Conservation (phyloP, 2,113 vertebrate species). For the Lagopus leucura region DNA sequence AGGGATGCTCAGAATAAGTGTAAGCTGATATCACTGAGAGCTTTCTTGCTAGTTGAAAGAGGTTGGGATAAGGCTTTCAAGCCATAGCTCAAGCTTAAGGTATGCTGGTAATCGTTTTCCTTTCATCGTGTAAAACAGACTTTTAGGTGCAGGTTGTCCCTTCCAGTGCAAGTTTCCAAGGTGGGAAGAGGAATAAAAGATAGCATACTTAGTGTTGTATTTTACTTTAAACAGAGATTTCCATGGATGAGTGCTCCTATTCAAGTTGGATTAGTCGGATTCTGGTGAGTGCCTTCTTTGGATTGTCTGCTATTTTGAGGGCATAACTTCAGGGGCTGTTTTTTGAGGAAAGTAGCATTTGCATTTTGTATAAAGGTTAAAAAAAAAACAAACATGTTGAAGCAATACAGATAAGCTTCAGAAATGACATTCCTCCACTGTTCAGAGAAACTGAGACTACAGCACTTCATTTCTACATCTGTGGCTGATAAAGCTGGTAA, state of each 20-base stretch:
- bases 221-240: conserved; percentile 82
- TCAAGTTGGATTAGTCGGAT: conserved; percentile 94
- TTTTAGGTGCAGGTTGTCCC: neutral
- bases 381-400: neutral
- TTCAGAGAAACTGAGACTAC: neutral
- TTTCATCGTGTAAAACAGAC: neutral
- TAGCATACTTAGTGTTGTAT: neutral
- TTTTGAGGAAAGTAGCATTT: neutral
- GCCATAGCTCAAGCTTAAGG: neutral
- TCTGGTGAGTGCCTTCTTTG: conserved; percentile 84
- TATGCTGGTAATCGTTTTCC: neutral
- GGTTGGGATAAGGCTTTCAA: neutral
- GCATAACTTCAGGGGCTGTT: neutral
- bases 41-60: neutral
- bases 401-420: neutral
- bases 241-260: conserved; percentile 99
- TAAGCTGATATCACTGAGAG: neutral
- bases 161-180: neutral
- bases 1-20: neutral
- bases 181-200: neutral
- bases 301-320: neutral
- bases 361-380: neutral
- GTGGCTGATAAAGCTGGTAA: neutral
- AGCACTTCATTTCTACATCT: neutral
- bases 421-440: neutral